Base-by-base conservation (phyloP, 2,888 invertebrate species). In the Chymomyza amoena region DNA sequence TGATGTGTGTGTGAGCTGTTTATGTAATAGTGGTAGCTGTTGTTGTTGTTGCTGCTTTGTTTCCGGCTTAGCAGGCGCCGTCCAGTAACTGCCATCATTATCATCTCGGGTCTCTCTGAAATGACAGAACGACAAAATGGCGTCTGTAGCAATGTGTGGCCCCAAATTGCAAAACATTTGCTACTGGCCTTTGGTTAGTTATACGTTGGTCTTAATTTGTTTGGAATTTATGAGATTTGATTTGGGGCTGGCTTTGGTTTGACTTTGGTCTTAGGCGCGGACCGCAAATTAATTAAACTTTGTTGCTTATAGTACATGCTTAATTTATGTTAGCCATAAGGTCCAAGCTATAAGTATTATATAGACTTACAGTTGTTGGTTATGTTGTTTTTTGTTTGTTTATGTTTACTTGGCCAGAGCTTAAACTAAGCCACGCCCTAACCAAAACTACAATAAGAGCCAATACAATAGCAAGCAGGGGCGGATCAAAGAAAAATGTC, bases 211-310 rank as follows among this genome's bases (percentile, higher is more conserved):
- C 39, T 45, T 45, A 45, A 45, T 81, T 81, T 81, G 84, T 76
- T 79, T 70, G 76, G 68, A 76, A 84, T 84, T 84, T 84, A 81
- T 81, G 81, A 73, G 79, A 73, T 84, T 81, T 84, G 84, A 83
- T 81, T 80, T 59, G 39, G 28, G 39, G 39, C 4, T 65, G 54
- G 75, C 67, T 67, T 36, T 70, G 36, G 57, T 25, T 13, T 57
- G 20, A 13, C 57, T 57, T 18, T 57, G 10, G 25, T 16, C 51
- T 25, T 15, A 25, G 16, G 28, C 52, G 54, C 16, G 70, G 50
- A 51, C 56, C 61, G 62, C 74, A 74, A 76, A 76, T 76, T 76
- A 76, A 76, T 73, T 76, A 76, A 68, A 74, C 52, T 69, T 70
- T 62, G 62, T n/a, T 45, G 18, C 18, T 54, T 25, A 20, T 57